phyloP scores from a whole-genome alignment of 1,140 invertebrate genomes.

The Lethrus apterus region DNA sequence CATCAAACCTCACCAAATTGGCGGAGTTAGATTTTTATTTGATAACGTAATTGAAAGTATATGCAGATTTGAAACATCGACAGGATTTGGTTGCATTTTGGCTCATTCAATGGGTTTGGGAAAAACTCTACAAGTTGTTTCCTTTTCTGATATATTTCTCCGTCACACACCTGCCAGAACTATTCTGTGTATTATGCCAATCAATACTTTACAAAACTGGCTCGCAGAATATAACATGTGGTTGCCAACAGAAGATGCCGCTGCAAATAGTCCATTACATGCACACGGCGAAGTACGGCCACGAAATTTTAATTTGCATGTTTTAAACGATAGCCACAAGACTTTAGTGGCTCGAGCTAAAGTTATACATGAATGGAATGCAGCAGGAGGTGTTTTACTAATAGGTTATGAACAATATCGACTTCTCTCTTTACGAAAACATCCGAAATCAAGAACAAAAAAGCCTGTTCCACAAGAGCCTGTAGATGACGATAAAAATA shows the following conservation, averaged over 20 bases:
- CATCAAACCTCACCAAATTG: conserved; percentile 96
- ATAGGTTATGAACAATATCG: conserved; percentile 98
- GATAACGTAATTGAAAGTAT: conserved; percentile 94
- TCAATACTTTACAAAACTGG: conserved; percentile 99
- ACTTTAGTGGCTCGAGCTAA: conserved; percentile 61
- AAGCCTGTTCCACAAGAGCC: conserved; percentile 39
- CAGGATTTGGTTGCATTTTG: conserved; percentile 94
- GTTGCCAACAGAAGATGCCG: conserved; percentile 62
- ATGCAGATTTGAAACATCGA: conserved; percentile 77
- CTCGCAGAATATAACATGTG: conserved; percentile 96
- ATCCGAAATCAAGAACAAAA: conserved; percentile 51
- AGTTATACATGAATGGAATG: conserved; percentile 70
- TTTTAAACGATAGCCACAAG: conserved; percentile 92
- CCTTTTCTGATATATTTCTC: conserved; percentile 94
- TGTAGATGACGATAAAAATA: conserved; percentile 72
- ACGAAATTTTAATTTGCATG: conserved; percentile 78
- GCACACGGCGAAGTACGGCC: conserved; percentile 57
- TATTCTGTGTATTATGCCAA: conserved; percentile 95
- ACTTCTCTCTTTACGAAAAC: conserved; percentile 74
- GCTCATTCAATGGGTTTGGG: conserved; percentile 99
- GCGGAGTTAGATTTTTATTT: conserved; percentile 91
- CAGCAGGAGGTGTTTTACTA: conserved; percentile 84
- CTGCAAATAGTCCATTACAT: conserved; percentile 43
- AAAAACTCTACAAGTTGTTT: conserved; percentile 96
- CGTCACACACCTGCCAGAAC: conserved; percentile 80